Evolutionary conservation across 2,797 vertebrate genomes (phyloP), one percentile per base, ranked within the genome.

Genomic region (Percopsis omiscomaycus): DNA sequence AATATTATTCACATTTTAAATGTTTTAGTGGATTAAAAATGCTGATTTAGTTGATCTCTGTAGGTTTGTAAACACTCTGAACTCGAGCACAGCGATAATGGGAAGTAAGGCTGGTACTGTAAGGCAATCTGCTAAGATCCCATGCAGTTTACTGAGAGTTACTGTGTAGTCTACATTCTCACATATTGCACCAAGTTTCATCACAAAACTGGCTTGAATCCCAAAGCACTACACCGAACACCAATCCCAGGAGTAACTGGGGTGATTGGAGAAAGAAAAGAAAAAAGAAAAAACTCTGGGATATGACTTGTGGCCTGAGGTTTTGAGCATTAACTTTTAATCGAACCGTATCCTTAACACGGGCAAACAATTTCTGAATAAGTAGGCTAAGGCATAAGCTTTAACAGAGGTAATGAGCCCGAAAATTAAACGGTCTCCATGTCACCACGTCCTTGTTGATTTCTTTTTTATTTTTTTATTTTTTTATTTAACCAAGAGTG

Each of bases 361-460:
- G 14, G 57, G 72, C 62, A 78, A 59, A 81, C 37, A 42, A 73
- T 82, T 80, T 83, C 75, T 71, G 71, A 81, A 73, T 71, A 68
- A 75, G 71, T 73, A 32, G 59, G 45, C 5, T 1, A 3, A 68
- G 14, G 32, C 54, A 51, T 64, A 12, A 1, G 49, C 64, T 64
- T 77, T 59, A 56, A n/a, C 62, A 9, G 59, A 59, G 60, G 68
- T 78, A 87, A 85, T 70, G 70, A 60, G 57, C 67, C 77, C 79
- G 75, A 86, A 84, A 84, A 84, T 80, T 28, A 59, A 44, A 30
- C 32, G n/a, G 61, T 53, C 69, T 48, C 64, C 64, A 66, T 53
- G 63, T 84, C 80, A 73, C 46, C 61, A 73, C 55, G 74, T 58
- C 2, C 53, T 60, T 73, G 71, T 80, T 79, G 75, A 77, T 71